Percentiles rank a stretch among this genome's conserved stretches.
These are phyloP conservation scores for Listronotus bonariensis DNA, from an alignment of 1,140 invertebrate species.

Conservation along the genomic window DNA sequence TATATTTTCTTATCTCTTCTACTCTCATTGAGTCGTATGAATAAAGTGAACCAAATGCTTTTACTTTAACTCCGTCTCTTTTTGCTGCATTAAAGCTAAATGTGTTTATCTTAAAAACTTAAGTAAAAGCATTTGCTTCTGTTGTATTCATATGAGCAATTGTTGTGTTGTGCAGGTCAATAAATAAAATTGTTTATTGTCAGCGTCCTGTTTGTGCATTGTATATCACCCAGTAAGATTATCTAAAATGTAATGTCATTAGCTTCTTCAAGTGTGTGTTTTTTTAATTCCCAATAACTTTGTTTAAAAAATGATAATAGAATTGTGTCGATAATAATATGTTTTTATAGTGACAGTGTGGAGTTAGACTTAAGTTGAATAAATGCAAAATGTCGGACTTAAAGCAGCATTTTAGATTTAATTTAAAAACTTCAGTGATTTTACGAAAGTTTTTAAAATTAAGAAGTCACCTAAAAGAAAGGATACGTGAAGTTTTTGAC, in stretches of 20 bases:
- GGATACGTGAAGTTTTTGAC: constrained; percentile 50
- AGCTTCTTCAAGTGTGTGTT: neutral
- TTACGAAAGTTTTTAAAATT: constrained; percentile 43
- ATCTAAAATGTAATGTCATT: neutral
- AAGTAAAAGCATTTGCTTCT: no score
- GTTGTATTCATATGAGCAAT: no score
- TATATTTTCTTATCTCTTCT: no score
- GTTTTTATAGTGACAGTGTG: constrained; percentile 19
- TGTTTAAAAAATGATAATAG: constrained; percentile 3
- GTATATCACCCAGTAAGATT: constrained; percentile 6
- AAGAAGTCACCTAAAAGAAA: constrained; percentile 49
- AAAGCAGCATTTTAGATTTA: constrained; percentile 28
- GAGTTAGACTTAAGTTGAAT: constrained; percentile 13
- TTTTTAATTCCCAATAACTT: neutral
- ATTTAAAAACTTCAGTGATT: constrained; percentile 32
- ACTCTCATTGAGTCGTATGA: no score
- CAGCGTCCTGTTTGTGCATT: constrained; percentile 12
- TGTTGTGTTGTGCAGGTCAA: no score
- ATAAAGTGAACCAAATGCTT: no score
- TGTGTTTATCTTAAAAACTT: no score
- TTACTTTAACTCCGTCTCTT: no score
- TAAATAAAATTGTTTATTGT: constrained; percentile 12
- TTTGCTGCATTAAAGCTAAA: no score
- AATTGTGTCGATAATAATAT: constrained; percentile 12
- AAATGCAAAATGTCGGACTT: constrained; percentile 38